Conservation (phyloP, 2,113 vertebrate genomes). For the Lamprotornis superbus region DNA sequence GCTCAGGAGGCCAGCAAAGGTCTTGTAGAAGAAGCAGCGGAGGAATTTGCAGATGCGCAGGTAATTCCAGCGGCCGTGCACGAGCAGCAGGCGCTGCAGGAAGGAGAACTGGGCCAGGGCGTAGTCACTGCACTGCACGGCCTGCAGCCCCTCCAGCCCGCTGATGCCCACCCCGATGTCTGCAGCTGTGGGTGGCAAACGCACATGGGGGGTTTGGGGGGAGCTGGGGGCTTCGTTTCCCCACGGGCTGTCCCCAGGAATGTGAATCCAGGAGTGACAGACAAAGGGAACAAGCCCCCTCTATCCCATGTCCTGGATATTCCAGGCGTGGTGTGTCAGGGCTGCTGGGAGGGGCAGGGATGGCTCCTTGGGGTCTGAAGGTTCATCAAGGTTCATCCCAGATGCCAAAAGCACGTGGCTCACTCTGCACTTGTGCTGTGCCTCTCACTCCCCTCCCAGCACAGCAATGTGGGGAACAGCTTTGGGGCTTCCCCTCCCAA, state of each 20-base stretch:
- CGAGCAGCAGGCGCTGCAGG: slow-evolving; percentile 83
- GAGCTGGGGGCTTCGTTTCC: background rate
- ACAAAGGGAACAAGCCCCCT: background rate
- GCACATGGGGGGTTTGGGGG: fast-evolving
- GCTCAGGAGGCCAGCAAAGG: slow-evolving; percentile 79
- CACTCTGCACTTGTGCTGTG: background rate
- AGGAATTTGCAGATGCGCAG: slow-evolving; percentile 86
- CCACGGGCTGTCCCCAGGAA: background rate
- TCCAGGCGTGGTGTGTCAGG: fast-evolving
- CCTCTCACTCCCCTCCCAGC: background rate
- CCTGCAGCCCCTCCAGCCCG: slow-evolving; percentile 88
- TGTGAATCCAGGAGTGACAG: background rate
- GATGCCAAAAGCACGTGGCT: background rate
- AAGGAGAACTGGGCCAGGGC: slow-evolving; percentile 86
- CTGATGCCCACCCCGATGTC: slow-evolving; percentile 90
- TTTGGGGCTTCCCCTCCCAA: background rate
- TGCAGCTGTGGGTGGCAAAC: slow-evolving; percentile 65
- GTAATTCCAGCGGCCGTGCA: slow-evolving; percentile 93
- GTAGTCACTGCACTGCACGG: slow-evolving; percentile 88
- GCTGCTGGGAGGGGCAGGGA: background rate
- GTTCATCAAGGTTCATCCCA: background rate
- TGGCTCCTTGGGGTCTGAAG: background rate
- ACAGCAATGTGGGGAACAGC: background rate
- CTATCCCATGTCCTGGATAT: fast-evolving
- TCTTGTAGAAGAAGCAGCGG: slow-evolving; percentile 90